A percentile compares a stretch with the other conserved stretches of the same genome.
Conservation (phyloP, 2,113 vertebrate genomes). For the Rynchops niger region DNA sequence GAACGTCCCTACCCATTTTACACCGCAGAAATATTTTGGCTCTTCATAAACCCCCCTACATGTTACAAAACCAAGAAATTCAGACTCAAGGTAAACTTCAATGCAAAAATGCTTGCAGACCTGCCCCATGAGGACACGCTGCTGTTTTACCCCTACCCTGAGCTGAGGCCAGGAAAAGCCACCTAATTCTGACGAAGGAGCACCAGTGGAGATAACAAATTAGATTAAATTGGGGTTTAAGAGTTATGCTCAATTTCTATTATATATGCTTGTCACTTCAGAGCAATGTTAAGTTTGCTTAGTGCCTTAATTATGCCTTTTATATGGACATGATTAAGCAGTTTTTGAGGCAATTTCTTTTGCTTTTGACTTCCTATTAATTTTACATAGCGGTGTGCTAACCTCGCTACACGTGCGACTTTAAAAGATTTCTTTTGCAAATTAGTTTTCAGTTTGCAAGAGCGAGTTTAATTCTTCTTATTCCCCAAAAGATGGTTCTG, state of each 20-base stretch:
- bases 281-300: background rate
- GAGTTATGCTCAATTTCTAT: background rate
- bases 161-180: background rate
- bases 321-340: background rate
- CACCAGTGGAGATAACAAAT: background rate
- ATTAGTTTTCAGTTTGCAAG: background rate
- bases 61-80: background rate
- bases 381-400: background rate
- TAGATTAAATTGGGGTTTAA: background rate
- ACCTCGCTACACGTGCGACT: background rate
- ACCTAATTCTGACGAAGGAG: background rate
- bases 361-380: background rate
- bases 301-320: background rate
- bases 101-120: background rate
- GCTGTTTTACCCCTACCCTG: background rate
- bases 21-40: background rate
- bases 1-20: background rate
- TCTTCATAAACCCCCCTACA: accelerated
- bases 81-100: background rate
- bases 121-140: background rate
- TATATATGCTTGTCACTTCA: background rate
- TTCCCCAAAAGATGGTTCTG: background rate
- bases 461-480: background rate
- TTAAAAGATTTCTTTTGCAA: background rate
- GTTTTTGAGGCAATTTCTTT: background rate